Evolutionary conservation across 2,888 invertebrate genomes (phyloP).

Genomic region (Microctonus hyperodae): DNA sequence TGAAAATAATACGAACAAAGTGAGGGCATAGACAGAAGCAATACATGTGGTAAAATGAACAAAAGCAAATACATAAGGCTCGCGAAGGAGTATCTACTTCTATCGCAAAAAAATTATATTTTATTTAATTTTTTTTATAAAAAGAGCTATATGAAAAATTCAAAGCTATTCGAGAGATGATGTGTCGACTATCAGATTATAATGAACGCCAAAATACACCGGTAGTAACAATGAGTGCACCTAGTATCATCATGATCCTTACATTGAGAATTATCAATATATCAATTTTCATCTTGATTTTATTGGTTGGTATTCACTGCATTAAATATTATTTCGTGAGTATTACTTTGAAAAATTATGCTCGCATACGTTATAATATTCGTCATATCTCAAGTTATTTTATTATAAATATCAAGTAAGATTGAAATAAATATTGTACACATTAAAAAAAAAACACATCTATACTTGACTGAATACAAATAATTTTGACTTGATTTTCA

Average conservation of each 20-base stretch:
- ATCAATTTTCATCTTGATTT: background rate
- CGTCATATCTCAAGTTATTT: background rate
- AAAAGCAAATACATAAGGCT: too few relatives aligned
- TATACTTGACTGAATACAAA: background rate
- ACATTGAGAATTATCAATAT: background rate
- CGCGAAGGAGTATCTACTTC: too few relatives aligned
- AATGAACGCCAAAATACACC: background rate
- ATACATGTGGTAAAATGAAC: too few relatives aligned
- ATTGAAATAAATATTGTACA: background rate
- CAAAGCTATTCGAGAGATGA: too few relatives aligned
- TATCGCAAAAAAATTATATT: too few relatives aligned
- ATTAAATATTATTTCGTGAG: background rate
- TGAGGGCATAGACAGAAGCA: too few relatives aligned
- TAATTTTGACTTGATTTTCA: too few relatives aligned
- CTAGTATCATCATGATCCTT: background rate
- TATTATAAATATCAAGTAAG: background rate
- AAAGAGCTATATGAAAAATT: too few relatives aligned
- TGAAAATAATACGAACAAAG: too few relatives aligned
- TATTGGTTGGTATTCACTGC: background rate
- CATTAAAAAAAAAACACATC: background rate
- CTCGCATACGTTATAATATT: background rate
- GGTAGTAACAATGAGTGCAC: background rate
- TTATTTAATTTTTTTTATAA: too few relatives aligned
- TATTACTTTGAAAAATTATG: background rate
- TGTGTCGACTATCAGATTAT: too few relatives aligned